Conservation (phyloP, 2,797 vertebrate genomes). For the Etheostoma nigrum region DNA sequence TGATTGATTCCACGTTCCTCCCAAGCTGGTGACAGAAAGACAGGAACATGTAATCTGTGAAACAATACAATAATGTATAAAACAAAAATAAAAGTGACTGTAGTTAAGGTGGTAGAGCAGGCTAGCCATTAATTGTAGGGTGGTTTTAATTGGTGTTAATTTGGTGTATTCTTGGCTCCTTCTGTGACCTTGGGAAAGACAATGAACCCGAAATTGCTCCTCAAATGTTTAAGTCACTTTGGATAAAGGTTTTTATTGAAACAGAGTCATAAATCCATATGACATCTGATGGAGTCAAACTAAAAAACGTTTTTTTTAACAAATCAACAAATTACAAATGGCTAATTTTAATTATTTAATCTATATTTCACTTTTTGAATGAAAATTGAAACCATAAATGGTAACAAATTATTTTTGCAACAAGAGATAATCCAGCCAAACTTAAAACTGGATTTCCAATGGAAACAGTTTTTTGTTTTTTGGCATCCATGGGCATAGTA, state of each 20-base stretch:
- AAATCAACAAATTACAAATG: too few species aligned
- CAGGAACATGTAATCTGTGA: not conserved
- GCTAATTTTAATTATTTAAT: too few species aligned
- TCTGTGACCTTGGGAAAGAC: not conserved
- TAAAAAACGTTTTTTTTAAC: too few species aligned
- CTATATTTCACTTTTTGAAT: too few species aligned
- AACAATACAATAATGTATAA: not conserved
- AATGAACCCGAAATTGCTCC: too few species aligned
- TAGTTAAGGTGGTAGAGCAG: not conserved
- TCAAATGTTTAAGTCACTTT: too few species aligned
- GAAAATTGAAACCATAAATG: too few species aligned
- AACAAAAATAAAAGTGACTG: not conserved
- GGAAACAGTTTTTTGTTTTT: too few species aligned
- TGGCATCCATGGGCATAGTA: too few species aligned
- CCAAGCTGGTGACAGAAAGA: slow-evolving; percentile 85
- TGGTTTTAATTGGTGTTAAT: not conserved
- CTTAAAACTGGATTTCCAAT: too few species aligned
- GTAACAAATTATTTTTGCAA: too few species aligned
- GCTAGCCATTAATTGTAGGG: not conserved
- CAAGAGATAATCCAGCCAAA: too few species aligned
- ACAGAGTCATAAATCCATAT: not conserved
- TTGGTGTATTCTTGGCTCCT: not conserved
- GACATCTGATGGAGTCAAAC: not conserved
- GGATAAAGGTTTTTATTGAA: not conserved
- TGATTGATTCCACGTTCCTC: slow-evolving; percentile 89